Base-by-base conservation (phyloP, 1,140 invertebrate species). In the Gryllus bimaculatus region DNA sequence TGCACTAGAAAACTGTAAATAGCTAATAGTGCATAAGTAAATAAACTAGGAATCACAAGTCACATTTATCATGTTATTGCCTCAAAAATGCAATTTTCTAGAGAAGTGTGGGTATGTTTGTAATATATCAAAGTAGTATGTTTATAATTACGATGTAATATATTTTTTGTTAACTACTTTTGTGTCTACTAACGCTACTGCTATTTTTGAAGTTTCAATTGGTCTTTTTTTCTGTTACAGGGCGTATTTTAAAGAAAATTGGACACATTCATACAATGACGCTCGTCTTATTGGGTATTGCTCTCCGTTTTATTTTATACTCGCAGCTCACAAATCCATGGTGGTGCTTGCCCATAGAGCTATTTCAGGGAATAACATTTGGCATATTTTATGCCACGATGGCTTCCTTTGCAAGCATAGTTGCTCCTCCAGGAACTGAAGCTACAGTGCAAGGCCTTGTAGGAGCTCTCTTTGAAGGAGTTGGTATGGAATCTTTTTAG, bases 301-400 rank as follows among this genome's bases (percentile, higher is more conserved):
- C 91, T 76, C 82, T 92, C 0, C 90, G 96, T 75, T 96, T 96
- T 83, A 88, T 96, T 80, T 85, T 92, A 6, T 98, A 98, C 84
- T 96, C 95, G 8, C 85, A 93, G 48, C 85, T 97, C 48, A 87
- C 87, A 3, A 92, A 95, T 85, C 90, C 93, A 0, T 96, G 95
- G 94, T 90, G 89, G 84, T 90, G 94, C 77, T 86, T 98, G 78
- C 91, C 95, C 6, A 90, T 98, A 48, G 96, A 98, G 86, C 84
- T 96, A 78, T 86, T 95, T 8, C 95, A 97, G 86, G 95, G 95
- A 18, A 86, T 96, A 10, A 95, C 95, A 0, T 95, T 95, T 84
- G 95, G 96, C 13, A 88, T 98, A 80, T 94, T 95, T 84, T 98
- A 95, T 87, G 90, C 95, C 0, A 92, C 94, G 10, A 95, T 97